A percentile compares a stretch with the other conserved stretches of the same genome.
Evolutionary conservation across 37 sponge, comb jelly and placozoan genomes (phyloP).

Genomic region (Eunapius fragilis): DNA sequence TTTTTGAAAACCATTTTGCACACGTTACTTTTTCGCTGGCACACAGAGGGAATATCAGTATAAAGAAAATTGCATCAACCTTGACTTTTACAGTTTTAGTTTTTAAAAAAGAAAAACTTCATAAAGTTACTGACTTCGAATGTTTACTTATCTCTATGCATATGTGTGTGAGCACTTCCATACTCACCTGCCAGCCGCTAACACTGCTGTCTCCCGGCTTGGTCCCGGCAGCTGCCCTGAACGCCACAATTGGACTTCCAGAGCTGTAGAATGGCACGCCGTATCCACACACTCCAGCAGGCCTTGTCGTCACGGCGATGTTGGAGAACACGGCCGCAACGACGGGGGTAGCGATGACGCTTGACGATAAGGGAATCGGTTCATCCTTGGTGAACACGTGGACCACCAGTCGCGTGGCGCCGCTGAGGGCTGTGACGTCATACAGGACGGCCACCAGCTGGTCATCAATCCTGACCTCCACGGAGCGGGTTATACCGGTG

Average conservation of each 20-base stretch:
- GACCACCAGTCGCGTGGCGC: slow-evolving; percentile 16
- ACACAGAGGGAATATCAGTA: too few species aligned
- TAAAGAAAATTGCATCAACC: too few species aligned
- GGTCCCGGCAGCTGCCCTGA: slow-evolving; percentile 79
- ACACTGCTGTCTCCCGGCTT: slow-evolving; percentile 63
- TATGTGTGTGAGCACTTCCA: background rate
- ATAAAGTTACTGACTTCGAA: too few species aligned
- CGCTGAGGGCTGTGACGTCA: slow-evolving; percentile 47
- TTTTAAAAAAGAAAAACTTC: too few species aligned
- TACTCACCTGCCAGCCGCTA: slow-evolving; percentile 48
- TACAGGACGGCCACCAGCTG: slow-evolving; percentile 41
- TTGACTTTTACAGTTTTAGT: too few species aligned
- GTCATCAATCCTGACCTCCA: slow-evolving; percentile 52
- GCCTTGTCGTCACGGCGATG: slow-evolving; percentile 40
- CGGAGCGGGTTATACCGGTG: background rate
- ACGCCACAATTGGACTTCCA: slow-evolving; percentile 71
- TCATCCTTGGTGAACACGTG: slow-evolving; percentile 64
- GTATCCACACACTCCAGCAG: slow-evolving; percentile 52
- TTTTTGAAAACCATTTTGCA: too few species aligned
- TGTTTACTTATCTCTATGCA: background rate
- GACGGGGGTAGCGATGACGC: slow-evolving; percentile 16
- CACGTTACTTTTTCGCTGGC: too few species aligned
- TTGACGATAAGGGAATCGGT: slow-evolving; percentile 20
- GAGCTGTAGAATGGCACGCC: slow-evolving; percentile 77
- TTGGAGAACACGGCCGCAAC: slow-evolving; percentile 53